Base-by-base conservation (phyloP, 2,113 vertebrate species). In the Coptodon rendalli region DNA sequence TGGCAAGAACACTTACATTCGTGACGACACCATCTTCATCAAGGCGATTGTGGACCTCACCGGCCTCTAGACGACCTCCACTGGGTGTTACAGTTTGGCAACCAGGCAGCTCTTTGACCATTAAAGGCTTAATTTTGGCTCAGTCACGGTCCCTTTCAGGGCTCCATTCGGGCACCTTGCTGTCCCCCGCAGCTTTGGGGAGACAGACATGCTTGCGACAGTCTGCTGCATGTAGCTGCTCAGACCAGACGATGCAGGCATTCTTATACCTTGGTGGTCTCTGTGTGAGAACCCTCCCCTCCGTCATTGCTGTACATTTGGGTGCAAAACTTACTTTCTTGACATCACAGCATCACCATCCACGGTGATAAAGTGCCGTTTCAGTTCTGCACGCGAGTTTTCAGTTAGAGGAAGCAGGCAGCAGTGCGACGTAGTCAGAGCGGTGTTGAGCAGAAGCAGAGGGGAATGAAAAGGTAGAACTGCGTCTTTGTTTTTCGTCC, bases 31-130 rank as follows among this genome's bases (percentile, higher is more conserved):
- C 93, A 97, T 99, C 95, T 99, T 99, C 95, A 98, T 99, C 95
- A 99, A 99, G 95, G 98, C 97, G 76, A 99, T 99, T 3, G 99
- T 99, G 91, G 99, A 99, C 92, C 97, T 99, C 93, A 98, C 98
- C 0, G 99, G 98, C 90, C 98, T 99, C 85, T 99, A 97, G 94
- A 12, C 1, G 82, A 54, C 34, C 38, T 16, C 29, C 36, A 6
- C 53, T 2, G 50, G 71, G 86, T 34, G 79, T 43, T 52, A 29
- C 54, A 13, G 29, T 91, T 92, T 84, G 68, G 40, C 50, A 78
- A 91, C 81, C 80, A 40, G 85, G 92, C 89, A 88, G 93, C 90
- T 93, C 91, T 85, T 82, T 81, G 88, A 90, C 90, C 90, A 88
- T 88, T 85, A 73, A 61, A 59, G 71, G 89, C 92, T 91, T 89